Conservation (phyloP, 2,113 vertebrate genomes). For the Hippocampus barbouri region DNA sequence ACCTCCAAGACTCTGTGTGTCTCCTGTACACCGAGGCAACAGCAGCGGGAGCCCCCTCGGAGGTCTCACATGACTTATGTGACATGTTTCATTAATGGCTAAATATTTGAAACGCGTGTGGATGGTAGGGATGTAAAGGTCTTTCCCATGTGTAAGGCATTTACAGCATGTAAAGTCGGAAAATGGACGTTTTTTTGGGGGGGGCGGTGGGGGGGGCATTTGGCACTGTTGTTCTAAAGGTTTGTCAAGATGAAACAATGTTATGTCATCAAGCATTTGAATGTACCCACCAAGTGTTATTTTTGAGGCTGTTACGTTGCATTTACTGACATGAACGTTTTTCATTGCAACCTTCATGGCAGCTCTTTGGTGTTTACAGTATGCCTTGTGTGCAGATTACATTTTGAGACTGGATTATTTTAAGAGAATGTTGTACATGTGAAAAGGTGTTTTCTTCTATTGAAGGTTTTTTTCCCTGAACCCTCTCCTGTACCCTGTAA, state of each 20-base stretch:
- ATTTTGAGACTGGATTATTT: no score
- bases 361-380: no score
- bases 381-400: no score
- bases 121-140: not conserved
- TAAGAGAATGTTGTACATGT: no score
- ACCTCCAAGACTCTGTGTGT: constrained; percentile 16
- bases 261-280: not conserved
- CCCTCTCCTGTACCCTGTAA: no score
- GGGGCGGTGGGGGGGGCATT: not conserved
- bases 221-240: not conserved
- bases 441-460: no score
- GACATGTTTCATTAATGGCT: constrained; percentile 6
- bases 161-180: not conserved
- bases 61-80: not conserved
- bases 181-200: no score
- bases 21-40: constrained; percentile 10
- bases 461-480: no score
- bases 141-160: not conserved
- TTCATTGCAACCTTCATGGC: no score
- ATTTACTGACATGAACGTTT: no score
- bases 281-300: not conserved
- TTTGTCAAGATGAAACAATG: not conserved
- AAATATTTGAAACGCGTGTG: not conserved
- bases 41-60: not conserved
- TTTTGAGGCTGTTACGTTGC: no score